Conservation (phyloP, 2,113 vertebrate species). For the Heteronetta atricapilla region DNA sequence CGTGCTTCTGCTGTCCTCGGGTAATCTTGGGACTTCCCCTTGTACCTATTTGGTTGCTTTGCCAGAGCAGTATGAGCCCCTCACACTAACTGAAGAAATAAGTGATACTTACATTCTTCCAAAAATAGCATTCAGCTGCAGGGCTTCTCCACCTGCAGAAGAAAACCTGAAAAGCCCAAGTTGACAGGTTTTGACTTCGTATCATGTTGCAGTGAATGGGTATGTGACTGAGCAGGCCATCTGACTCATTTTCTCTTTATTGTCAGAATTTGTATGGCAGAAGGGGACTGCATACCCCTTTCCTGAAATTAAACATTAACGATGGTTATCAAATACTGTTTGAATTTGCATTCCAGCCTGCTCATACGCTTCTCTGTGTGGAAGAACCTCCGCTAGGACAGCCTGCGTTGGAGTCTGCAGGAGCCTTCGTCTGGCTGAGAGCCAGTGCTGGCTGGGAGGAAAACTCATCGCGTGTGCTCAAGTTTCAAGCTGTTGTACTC, state of each 20-base stretch:
- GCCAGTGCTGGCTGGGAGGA: rapidly evolving
- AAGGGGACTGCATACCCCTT: background rate
- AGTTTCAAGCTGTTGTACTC: background rate
- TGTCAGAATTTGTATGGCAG: background rate
- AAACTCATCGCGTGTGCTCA: rapidly evolving
- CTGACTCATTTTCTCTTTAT: background rate
- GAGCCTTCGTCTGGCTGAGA: background rate
- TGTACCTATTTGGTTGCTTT: background rate
- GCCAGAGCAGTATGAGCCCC: rapidly evolving
- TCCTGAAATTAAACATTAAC: background rate
- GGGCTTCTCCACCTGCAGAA: background rate
- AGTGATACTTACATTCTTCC: background rate
- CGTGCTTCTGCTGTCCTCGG: background rate
- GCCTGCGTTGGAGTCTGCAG: rapidly evolving
- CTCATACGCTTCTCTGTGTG: background rate
- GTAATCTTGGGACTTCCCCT: background rate
- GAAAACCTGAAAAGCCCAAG: background rate
- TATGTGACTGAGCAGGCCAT: rapidly evolving
- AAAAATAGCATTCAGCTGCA: background rate
- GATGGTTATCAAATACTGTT: background rate
- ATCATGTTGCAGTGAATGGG: background rate
- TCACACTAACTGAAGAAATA: background rate
- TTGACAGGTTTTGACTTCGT: background rate
- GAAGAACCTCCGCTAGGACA: rapidly evolving
- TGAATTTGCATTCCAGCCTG: background rate